Percentiles rank a stretch among this genome's conserved stretches.
These are phyloP conservation scores for Melanotaenia nigrans DNA, from an alignment of 2,797 vertebrate genomes.

Conservation along the genomic window DNA sequence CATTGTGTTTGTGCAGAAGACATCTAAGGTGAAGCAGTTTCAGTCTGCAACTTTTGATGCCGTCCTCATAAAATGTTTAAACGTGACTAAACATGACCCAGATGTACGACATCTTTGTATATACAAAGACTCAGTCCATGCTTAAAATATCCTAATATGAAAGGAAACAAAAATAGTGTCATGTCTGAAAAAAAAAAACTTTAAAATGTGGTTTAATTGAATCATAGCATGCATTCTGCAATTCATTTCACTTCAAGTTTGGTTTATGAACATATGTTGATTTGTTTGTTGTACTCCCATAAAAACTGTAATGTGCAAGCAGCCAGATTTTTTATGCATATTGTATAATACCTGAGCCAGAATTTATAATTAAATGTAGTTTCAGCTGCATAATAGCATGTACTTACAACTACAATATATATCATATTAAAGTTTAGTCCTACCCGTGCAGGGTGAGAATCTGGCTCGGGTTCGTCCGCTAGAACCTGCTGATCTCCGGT, in stretches of 20 bases:
- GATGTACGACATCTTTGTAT: slow-evolving; percentile 10
- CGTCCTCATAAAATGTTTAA: background rate
- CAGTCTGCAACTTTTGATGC: background rate
- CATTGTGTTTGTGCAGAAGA: slow-evolving; percentile 1
- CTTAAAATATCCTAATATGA: slow-evolving; percentile 12
- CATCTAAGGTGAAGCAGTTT: background rate
- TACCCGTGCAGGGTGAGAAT: slow-evolving; percentile 74
- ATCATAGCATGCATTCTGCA: background rate
- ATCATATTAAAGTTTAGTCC: slow-evolving; percentile 31
- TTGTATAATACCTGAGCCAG: background rate
- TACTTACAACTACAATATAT: slow-evolving; percentile 2
- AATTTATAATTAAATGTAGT: slow-evolving; percentile 3
- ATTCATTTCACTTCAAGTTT: slow-evolving; percentile 14
- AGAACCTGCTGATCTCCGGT: slow-evolving; percentile 79
- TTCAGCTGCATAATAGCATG: slow-evolving; percentile 11
- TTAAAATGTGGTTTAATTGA: background rate
- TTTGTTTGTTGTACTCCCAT: slow-evolving; percentile 17
- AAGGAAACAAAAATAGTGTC: background rate
- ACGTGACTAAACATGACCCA: slow-evolving; percentile 1
- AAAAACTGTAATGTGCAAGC: slow-evolving; percentile 7
- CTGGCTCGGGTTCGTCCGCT: slow-evolving; percentile 67
- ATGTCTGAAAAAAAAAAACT: slow-evolving; percentile 9
- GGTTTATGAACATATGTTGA: background rate
- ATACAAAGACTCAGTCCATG: slow-evolving; percentile 1
- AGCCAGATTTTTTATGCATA: slow-evolving; percentile 23